Percentiles rank a stretch among this genome's conserved stretches.
Evolutionary conservation across 2,888 invertebrate species (phyloP).

Genomic region (Lordiphosa fenestrarum): DNA sequence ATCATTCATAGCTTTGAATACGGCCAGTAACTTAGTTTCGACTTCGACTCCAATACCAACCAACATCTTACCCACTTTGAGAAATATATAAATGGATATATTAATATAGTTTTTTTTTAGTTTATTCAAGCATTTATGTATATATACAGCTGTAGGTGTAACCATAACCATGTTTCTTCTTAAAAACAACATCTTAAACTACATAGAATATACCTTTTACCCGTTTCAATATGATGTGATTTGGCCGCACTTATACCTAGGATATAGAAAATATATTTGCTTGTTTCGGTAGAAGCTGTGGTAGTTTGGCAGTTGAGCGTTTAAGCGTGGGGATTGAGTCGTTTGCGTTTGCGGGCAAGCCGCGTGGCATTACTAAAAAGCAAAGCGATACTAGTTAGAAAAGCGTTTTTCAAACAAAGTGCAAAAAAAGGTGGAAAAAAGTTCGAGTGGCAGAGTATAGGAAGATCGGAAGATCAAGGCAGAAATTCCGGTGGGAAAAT

Average conservation of each 20-base stretch:
- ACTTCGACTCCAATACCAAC: too few relatives aligned
- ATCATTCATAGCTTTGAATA: too few relatives aligned
- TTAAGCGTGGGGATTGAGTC: slow-evolving; percentile 44
- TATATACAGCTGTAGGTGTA: slow-evolving; percentile 51
- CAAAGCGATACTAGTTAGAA: slow-evolving; percentile 53
- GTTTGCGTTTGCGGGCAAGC: slow-evolving; percentile 59
- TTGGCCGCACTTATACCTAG: too few relatives aligned
- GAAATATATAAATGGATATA: slow-evolving; percentile 10
- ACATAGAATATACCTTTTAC: slow-evolving; percentile 32
- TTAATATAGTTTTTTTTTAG: background rate
- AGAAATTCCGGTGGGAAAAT: background rate
- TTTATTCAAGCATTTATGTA: slow-evolving; percentile 57
- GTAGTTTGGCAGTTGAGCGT: slow-evolving; percentile 33
- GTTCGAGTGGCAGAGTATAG: too few relatives aligned
- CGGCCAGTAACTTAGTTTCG: too few relatives aligned
- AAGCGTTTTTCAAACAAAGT: slow-evolving; percentile 11
- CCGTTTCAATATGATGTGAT: slow-evolving; percentile 26
- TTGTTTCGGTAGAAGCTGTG: slow-evolving; percentile 20
- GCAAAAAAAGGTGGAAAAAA: background rate
- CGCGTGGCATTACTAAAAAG: slow-evolving; percentile 74
- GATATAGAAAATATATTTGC: background rate
- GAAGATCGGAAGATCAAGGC: background rate
- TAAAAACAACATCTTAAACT: slow-evolving; percentile 2
- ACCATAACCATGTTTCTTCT: slow-evolving; percentile 46
- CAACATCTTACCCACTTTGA: slow-evolving; percentile 1